Evolutionary conservation across 1,140 invertebrate species (phyloP).

Genomic region (Macrocentrus cingulum): DNA sequence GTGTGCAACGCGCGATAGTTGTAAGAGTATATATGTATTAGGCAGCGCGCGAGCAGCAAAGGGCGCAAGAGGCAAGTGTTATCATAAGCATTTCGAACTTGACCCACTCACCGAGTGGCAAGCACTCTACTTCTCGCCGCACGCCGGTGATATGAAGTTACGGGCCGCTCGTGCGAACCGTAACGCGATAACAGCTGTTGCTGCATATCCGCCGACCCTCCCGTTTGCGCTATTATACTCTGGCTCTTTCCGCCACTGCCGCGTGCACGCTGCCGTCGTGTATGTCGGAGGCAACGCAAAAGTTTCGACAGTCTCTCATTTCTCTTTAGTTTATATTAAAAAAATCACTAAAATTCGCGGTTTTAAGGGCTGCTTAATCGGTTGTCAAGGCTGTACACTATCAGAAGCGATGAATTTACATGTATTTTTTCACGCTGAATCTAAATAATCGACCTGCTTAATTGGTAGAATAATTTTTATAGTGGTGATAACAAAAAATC

Average conservation of each 20-base stretch:
- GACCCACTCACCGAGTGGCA: constrained; percentile 45
- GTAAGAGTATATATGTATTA: constrained; percentile 2
- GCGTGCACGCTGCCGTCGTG: constrained; percentile 31
- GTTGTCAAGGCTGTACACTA: no score
- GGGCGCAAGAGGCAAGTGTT: constrained; percentile 35
- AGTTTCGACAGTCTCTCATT: constrained; percentile 46
- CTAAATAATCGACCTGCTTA: no score
- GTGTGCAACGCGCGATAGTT: background rate
- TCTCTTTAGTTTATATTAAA: no score
- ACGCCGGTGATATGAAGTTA: constrained; percentile 49
- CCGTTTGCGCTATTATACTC: background rate
- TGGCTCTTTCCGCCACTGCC: constrained; percentile 18
- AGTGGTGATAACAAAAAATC: no score
- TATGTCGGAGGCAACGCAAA: constrained; percentile 39
- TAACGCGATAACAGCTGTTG: constrained; percentile 55
- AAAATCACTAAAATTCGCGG: no score
- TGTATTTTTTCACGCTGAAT: no score
- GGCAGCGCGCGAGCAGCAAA: constrained; percentile 6
- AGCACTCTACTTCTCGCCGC: constrained; percentile 29
- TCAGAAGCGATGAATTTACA: no score
- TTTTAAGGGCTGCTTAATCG: no score
- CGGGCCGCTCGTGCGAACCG: constrained; percentile 52
- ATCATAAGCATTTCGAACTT: constrained; percentile 55
- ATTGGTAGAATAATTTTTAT: no score
- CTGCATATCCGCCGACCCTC: constrained; percentile 25